A percentile compares a stretch with the other conserved stretches of the same genome.
Evolutionary conservation across 2,888 invertebrate species (phyloP).

Genomic region (Mesorhabditis belari): DNA sequence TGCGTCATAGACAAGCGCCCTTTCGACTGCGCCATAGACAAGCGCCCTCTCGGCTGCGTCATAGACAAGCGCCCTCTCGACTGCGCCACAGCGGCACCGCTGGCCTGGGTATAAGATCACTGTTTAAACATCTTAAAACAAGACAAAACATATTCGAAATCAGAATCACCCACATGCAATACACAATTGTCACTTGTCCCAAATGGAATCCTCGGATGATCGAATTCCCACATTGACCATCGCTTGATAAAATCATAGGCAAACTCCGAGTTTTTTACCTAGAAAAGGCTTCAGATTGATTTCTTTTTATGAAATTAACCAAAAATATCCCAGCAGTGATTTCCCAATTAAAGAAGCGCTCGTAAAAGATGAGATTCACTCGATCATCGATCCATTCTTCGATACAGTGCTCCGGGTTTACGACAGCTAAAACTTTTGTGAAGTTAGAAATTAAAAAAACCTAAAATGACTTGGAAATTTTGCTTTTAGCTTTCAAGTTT

Average conservation of each 20-base stretch:
- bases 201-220: neutral
- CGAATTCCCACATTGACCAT: neutral
- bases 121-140: too few relatives aligned
- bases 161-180: neutral
- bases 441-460: neutral
- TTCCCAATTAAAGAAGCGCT: constrained; percentile 1
- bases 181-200: neutral
- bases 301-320: neutral
- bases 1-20: too few relatives aligned
- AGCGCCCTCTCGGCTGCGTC: too few relatives aligned
- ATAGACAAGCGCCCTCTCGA: too few relatives aligned
- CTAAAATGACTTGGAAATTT: too few relatives aligned
- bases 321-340: neutral
- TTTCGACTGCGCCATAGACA: too few relatives aligned
- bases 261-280: constrained; percentile 1
- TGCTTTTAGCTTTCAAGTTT: neutral
- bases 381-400: neutral
- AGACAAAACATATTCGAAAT: too few relatives aligned
- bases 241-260: neutral
- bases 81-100: too few relatives aligned
- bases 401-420: neutral
- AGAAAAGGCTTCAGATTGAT: neutral
- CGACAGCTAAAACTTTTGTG: neutral
- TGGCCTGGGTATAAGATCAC: too few relatives aligned
- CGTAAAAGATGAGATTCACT: neutral